phyloP scores from a whole-genome alignment of 2,113 vertebrate genomes.

The Percina caprodes region DNA sequence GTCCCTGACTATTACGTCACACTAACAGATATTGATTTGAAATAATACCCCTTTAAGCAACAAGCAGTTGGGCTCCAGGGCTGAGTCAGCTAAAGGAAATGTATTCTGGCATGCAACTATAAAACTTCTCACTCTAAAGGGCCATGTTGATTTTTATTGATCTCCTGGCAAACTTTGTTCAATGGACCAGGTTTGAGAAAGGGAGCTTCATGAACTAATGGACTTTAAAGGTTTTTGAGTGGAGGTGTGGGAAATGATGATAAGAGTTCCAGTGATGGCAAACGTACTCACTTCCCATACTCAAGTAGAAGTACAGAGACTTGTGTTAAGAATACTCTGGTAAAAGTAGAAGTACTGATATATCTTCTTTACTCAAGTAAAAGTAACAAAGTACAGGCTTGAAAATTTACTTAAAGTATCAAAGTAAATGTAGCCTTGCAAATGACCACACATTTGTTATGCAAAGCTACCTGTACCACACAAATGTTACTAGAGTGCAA shows the following conservation, averaged over 20 bases:
- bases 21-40: conserved; percentile 77
- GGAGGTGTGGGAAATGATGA: background rate
- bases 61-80: conserved; percentile 51
- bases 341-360: no score
- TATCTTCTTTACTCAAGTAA: no score
- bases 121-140: conserved; percentile 48
- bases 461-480: no score
- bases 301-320: no score
- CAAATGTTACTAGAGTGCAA: no score
- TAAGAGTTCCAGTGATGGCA: background rate
- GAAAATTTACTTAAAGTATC: no score
- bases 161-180: conserved; percentile 56
- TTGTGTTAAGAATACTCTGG: no score
- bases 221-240: conserved; percentile 2
- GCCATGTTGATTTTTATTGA: conserved; percentile 54
- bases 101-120: conserved; percentile 56
- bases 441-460: no score
- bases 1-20: conserved; percentile 73
- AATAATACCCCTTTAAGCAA: conserved; percentile 75
- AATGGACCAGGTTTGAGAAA: conserved; percentile 32
- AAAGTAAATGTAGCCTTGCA: no score
- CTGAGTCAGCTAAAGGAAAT: conserved; percentile 69
- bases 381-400: no score
- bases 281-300: no score
- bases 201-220: conserved; percentile 23